A percentile compares a stretch with the other conserved stretches of the same genome.
Conservation (phyloP, 2,888 invertebrate genomes). For the Trilocha varians region DNA sequence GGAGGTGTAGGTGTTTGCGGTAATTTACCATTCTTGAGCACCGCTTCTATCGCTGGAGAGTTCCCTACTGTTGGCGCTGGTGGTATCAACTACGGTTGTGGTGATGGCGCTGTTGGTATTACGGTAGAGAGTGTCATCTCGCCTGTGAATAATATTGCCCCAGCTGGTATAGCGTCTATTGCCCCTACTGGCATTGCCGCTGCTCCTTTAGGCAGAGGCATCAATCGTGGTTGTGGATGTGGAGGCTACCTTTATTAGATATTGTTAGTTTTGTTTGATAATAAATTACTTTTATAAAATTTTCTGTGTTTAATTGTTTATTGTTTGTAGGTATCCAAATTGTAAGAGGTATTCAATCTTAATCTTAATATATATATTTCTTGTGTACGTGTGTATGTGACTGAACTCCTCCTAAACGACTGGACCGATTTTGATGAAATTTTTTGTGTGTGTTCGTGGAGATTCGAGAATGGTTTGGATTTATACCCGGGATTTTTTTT, state of each 20-base stretch:
- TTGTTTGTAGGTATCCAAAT: too few species aligned
- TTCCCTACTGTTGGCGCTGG: conserved; percentile 22
- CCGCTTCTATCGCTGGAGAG: conserved; percentile 23
- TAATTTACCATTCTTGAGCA: conserved; percentile 19
- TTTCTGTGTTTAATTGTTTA: too few species aligned
- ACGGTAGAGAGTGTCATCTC: neutral
- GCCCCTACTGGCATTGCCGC: neutral
- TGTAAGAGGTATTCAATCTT: too few species aligned
- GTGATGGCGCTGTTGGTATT: conserved; percentile 3
- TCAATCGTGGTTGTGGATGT: neutral
- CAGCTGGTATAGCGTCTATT: neutral
- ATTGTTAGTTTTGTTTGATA: neutral
- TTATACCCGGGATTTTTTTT: too few species aligned
- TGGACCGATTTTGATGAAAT: too few species aligned
- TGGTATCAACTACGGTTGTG: conserved; percentile 14
- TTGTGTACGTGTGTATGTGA: too few species aligned
- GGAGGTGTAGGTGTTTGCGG: conserved; percentile 1
- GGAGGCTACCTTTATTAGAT: neutral
- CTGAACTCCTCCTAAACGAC: too few species aligned
- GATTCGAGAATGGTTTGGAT: too few species aligned
- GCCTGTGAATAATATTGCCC: neutral
- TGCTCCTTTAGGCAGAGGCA: neutral
- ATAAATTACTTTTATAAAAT: neutral
- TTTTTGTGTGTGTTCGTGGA: too few species aligned
- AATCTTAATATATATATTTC: too few species aligned